Evolutionary conservation across 2,797 vertebrate species (phyloP).

Genomic region (Hippoglossus hippoglossus): DNA sequence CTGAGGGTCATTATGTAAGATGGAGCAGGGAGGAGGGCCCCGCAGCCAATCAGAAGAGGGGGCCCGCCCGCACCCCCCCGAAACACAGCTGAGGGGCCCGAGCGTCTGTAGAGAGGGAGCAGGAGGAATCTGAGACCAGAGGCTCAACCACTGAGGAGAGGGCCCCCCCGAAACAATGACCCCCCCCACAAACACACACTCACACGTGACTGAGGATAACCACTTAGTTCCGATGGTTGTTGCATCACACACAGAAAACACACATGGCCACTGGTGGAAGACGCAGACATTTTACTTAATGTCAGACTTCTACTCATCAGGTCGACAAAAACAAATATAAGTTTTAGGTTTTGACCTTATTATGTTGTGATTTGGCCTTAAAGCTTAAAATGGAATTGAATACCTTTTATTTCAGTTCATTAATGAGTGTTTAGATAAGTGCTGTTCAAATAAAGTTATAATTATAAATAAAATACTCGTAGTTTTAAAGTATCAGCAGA

Average conservation of each 20-base stretch:
- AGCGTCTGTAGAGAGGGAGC: slow-evolving; percentile 8
- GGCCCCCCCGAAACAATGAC: neutral
- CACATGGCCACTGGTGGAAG: neutral
- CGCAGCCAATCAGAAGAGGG: slow-evolving; percentile 44
- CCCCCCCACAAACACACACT: neutral
- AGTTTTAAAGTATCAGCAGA: too few species aligned
- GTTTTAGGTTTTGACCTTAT: too few species aligned
- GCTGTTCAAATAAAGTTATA: too few species aligned
- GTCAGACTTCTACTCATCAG: too few species aligned
- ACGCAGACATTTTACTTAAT: neutral
- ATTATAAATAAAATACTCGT: too few species aligned
- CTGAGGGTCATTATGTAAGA: slow-evolving; percentile 51
- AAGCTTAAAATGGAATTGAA: too few species aligned
- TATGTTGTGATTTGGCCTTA: too few species aligned
- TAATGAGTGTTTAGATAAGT: too few species aligned
- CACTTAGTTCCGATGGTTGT: neutral
- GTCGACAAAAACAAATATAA: too few species aligned
- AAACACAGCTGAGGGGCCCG: neutral
- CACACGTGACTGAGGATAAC: neutral
- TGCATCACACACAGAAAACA: neutral
- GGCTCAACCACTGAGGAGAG: slow-evolving; percentile 11
- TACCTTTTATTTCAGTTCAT: too few species aligned
- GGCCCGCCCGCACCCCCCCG: neutral
- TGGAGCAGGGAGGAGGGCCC: slow-evolving; percentile 4
- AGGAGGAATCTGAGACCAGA: slow-evolving; percentile 20